Evolutionary conservation across 2,797 vertebrate genomes (phyloP).

Genomic region (Labeo calbasu): DNA sequence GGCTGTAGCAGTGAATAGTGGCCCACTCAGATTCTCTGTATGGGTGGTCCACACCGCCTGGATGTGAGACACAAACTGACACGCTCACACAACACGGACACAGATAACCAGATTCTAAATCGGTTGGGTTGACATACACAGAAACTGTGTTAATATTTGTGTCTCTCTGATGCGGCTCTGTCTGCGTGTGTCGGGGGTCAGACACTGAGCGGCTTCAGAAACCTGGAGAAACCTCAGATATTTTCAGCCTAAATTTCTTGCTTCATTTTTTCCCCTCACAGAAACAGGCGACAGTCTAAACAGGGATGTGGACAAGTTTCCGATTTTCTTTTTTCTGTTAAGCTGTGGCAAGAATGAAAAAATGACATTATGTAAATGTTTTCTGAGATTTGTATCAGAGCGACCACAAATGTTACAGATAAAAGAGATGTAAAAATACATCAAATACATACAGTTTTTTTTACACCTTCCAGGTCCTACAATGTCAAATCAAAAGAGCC

Average conservation of each 20-base stretch:
- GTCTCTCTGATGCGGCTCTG: constrained; percentile 48
- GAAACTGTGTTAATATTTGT: constrained; percentile 48
- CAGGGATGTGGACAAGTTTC: constrained; percentile 31
- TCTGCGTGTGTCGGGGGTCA: constrained; percentile 42
- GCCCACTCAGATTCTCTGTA: constrained; percentile 76
- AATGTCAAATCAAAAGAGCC: constrained; percentile 71
- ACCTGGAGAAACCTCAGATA: constrained; percentile 73
- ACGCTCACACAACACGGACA: constrained; percentile 32
- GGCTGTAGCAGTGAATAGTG: constrained; percentile 79
- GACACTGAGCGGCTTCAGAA: constrained; percentile 55
- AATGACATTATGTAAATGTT: not conserved
- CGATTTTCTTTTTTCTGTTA: constrained; percentile 52
- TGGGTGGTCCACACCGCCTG: constrained; percentile 78
- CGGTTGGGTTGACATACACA: constrained; percentile 19
- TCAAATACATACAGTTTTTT: not conserved
- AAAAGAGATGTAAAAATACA: not conserved
- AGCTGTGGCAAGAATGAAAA: constrained; percentile 68
- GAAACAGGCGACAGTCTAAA: constrained; percentile 65
- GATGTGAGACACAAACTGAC: constrained; percentile 59
- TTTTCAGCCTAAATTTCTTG: constrained; percentile 69
- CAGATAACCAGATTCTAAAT: constrained; percentile 41
- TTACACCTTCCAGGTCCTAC: not conserved
- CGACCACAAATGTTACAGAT: not conserved
- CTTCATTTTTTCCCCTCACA: constrained; percentile 56
- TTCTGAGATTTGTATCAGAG: constrained; percentile 6